Conservation (phyloP, 2,888 invertebrate genomes). For the Molanna angustata region DNA sequence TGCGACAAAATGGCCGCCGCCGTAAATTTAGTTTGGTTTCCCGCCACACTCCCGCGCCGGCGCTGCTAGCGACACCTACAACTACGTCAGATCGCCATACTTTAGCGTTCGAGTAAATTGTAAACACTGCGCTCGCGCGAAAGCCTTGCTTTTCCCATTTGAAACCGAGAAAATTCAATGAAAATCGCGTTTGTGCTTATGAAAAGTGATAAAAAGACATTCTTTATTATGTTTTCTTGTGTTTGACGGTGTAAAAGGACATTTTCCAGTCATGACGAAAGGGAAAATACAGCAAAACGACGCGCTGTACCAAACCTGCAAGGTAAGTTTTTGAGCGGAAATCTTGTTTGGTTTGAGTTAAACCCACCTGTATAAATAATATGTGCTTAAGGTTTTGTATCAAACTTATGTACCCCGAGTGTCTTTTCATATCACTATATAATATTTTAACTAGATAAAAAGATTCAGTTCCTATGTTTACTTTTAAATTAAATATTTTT, state of each 20-base stretch:
- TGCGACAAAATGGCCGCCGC: constrained; percentile 50
- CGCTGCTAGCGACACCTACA: constrained; percentile 42
- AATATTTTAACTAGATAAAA: too few species aligned
- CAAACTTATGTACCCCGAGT: too few species aligned
- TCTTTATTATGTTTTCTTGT: constrained; percentile 7
- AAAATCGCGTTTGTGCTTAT: constrained; percentile 7
- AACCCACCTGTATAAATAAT: constrained; percentile 29
- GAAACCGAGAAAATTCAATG: constrained; percentile 25
- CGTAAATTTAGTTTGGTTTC: constrained; percentile 46
- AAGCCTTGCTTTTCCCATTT: constrained; percentile 39
- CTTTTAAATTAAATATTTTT: too few species aligned
- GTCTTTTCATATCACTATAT: too few species aligned
- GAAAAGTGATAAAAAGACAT: constrained; percentile 8
- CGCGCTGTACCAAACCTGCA: constrained; percentile 72
- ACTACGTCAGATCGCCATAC: constrained; percentile 44
- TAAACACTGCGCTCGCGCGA: constrained; percentile 45
- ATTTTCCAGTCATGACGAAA: constrained; percentile 54
- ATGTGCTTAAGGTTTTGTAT: too few species aligned
- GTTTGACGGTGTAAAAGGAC: constrained; percentile 11
- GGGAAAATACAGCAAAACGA: constrained; percentile 56
- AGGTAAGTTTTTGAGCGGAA: constrained; percentile 54
- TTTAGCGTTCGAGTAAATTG: constrained; percentile 34
- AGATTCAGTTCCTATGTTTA: too few species aligned
- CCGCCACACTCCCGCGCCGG: constrained; percentile 38
- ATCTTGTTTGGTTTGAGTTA: constrained; percentile 19